Base-by-base conservation (phyloP, 92 coral and sea anemone species). In the Chrysogorgia sp. region DNA sequence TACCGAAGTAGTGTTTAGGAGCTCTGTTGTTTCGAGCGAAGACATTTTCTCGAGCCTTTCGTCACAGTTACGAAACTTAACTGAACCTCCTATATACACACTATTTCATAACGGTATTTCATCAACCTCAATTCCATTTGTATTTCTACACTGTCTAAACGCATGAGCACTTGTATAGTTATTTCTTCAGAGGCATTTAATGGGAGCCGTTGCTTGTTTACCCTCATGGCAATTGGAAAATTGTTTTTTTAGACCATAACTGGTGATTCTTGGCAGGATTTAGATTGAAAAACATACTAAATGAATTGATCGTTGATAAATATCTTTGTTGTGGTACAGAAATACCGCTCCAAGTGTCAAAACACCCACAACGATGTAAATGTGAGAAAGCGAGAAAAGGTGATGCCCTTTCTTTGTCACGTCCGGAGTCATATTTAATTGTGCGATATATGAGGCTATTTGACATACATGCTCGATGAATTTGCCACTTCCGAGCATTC, bases 281-380 rank as follows among this genome's bases (percentile, higher is more conserved):
- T 56, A 72, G 63, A 72, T 32, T 55, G 64, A 32, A 72, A 71
- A 69, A 53, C 79, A 17, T 7, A 34, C 65, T 32, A 21, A 15
- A 72, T 55, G 50, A 72, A 72, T 72, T 53, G 64, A 72, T 72
- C 47, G 35, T 34, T 52, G 29, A 15, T 26, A 52, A 41, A 53
- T 72, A 72, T 53, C 65, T 72, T 72, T 72, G 79, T 72, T 72
- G 79, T 72, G 79, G 64, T 32, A 26, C 40, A 56, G 62, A 30
- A 72, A 56, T 53, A 56, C 79, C 79, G 65, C 64, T n/a, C n/a
- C n/a, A n/a, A n/a, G n/a, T n/a, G n/a, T n/a, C 37, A 56, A 10
- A 24, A 26, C 23, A 72, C 79, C 65, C 64, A 45, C 79, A 72
- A 56, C 65, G 43, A 63, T 40, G 31, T 1, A 53, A 72, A 29